A percentile compares a stretch with the other conserved stretches of the same genome.
phyloP scores from a whole-genome alignment of 2,888 invertebrate species.

The Caenorhabditis sp. region DNA sequence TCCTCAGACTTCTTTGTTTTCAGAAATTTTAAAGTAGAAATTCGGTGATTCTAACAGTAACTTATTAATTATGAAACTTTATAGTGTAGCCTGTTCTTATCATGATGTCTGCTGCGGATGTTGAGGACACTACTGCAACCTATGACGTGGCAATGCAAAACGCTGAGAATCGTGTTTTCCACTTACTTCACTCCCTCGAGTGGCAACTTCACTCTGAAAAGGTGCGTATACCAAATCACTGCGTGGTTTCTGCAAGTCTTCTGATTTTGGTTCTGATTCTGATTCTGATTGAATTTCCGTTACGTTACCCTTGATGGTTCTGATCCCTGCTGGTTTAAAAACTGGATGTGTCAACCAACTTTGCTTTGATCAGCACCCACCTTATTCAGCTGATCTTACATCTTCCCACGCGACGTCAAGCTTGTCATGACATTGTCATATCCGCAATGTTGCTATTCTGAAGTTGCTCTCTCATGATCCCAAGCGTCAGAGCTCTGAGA shows the following conservation, averaged over 20 bases:
- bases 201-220: constrained; percentile 68
- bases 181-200: constrained; percentile 67
- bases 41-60: not conserved
- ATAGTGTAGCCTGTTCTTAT: not conserved
- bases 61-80: not conserved
- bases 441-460: too few relatives aligned
- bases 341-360: too few relatives aligned
- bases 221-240: constrained; percentile 42
- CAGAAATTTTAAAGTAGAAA: too few relatives aligned
- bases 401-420: too few relatives aligned
- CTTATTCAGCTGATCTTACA: too few relatives aligned
- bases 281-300: too few relatives aligned
- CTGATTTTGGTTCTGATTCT: not conserved
- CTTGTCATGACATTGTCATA: too few relatives aligned
- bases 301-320: too few relatives aligned
- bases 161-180: constrained; percentile 66
- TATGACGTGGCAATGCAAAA: constrained; percentile 65
- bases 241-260: too few relatives aligned
- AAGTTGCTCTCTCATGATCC: too few relatives aligned
- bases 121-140: constrained; percentile 13
- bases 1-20: not conserved
- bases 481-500: not conserved
- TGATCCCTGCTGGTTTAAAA: too few relatives aligned
- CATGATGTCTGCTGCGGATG: constrained; percentile 40
- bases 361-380: too few relatives aligned